phyloP scores from a whole-genome alignment of 2,113 vertebrate genomes.

The Empidonax traillii region DNA sequence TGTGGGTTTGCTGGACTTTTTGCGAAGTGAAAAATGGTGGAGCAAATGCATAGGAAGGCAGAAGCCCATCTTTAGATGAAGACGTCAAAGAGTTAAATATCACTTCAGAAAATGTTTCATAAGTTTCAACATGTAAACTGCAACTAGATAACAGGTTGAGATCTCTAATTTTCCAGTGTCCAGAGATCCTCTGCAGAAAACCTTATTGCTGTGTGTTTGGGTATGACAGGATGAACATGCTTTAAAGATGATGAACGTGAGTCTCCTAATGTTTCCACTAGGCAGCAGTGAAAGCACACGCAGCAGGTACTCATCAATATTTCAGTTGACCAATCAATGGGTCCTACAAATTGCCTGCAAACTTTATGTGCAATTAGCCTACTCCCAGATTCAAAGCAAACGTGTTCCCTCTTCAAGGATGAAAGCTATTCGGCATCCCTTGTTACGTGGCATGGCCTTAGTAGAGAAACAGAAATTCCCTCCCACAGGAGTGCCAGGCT shows the following conservation, averaged over 20 bases:
- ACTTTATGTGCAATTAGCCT: neutral
- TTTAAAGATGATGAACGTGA: neutral
- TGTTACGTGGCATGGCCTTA: neutral
- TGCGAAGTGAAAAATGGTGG: neutral
- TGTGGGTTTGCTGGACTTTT: neutral
- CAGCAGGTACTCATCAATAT: neutral
- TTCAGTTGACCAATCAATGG: neutral
- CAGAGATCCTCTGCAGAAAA: neutral
- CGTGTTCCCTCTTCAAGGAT: neutral
- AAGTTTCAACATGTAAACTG: neutral
- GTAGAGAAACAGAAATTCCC: neutral
- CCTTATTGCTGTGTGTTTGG: neutral
- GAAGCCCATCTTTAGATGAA: neutral
- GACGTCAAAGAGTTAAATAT: neutral
- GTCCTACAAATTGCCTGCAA: neutral
- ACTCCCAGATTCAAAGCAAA: neutral
- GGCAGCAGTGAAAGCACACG: neutral
- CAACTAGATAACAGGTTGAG: neutral
- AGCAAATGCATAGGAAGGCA: neutral
- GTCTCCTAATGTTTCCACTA: neutral
- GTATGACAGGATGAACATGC: fast-evolving
- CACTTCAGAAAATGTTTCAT: neutral
- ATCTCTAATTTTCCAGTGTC: neutral
- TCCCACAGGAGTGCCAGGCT: neutral
- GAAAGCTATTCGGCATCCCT: neutral